These are phyloP conservation scores for Silurus aristotelis DNA, from an alignment of 2,797 vertebrate genomes.

Conservation along the genomic window DNA sequence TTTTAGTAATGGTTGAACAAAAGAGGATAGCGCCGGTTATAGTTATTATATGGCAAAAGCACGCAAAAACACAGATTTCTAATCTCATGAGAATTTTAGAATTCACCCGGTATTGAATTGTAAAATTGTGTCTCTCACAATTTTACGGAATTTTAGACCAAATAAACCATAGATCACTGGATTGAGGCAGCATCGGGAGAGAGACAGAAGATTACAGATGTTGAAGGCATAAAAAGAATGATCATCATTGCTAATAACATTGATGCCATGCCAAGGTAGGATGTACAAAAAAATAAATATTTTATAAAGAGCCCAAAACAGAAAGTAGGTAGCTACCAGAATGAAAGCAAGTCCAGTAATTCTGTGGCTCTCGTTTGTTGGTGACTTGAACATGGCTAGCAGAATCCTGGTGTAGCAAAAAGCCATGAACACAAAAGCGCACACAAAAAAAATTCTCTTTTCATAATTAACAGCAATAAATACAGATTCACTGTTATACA, in stretches of 20 bases:
- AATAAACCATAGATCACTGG: conserved; percentile 87
- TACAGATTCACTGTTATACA: conserved; percentile 59
- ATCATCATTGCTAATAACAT: no score
- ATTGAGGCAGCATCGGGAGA: conserved; percentile 88
- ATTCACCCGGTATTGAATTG: no score
- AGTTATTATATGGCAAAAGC: no score
- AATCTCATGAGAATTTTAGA: no score
- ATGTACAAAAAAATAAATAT: conserved; percentile 76
- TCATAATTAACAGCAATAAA: conserved; percentile 64
- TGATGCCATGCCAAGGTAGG: conserved; percentile 53
- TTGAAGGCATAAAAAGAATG: no score
- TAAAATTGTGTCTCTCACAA: conserved; percentile 62
- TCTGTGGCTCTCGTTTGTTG: conserved; percentile 76
- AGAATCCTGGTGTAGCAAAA: conserved; percentile 75
- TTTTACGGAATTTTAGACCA: conserved; percentile 84
- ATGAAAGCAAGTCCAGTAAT: conserved; percentile 85
- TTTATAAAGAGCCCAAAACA: conserved; percentile 91
- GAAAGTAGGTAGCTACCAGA: conserved; percentile 82
- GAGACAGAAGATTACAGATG: conserved; percentile 80
- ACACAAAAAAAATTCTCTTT: conserved; percentile 80
- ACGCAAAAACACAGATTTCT: no score
- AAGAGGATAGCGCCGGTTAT: no score
- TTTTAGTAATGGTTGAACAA: no score
- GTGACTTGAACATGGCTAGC: conserved; percentile 66
- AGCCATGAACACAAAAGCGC: conserved; percentile 76